A percentile compares a stretch with the other conserved stretches of the same genome.
Evolutionary conservation across 92 coral and sea anemone genomes (phyloP).

Genomic region (Bergia puertoricense): DNA sequence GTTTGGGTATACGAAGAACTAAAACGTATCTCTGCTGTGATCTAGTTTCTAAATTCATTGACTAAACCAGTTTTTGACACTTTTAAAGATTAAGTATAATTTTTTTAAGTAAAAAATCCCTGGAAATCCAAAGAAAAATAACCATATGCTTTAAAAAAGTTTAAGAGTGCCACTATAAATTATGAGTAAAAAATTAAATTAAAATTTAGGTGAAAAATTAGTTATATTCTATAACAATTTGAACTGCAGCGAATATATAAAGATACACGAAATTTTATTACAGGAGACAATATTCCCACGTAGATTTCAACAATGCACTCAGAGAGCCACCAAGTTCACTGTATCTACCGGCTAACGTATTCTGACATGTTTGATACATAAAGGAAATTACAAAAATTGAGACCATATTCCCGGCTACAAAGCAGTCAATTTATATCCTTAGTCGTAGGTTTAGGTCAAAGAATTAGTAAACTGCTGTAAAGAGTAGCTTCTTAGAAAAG

Average conservation of each 20-base stretch:
- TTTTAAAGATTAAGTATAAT: not conserved
- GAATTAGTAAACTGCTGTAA: not conserved
- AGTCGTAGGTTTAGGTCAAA: not conserved
- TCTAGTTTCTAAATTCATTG: not conserved
- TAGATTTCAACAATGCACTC: not conserved
- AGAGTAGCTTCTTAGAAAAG: not conserved
- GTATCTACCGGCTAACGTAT: not conserved
- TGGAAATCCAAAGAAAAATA: not conserved
- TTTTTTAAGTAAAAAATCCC: not conserved
- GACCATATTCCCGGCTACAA: not conserved
- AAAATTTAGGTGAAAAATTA: too few species aligned
- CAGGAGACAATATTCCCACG: not conserved
- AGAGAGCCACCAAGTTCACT: too few species aligned
- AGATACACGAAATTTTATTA: too few species aligned
- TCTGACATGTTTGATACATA: not conserved
- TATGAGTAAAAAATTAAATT: too few species aligned
- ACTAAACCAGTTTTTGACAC: not conserved
- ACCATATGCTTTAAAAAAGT: too few species aligned
- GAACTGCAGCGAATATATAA: too few species aligned
- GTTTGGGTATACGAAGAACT: not conserved
- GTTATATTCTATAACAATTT: too few species aligned
- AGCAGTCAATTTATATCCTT: not conserved
- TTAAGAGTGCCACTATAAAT: too few species aligned
- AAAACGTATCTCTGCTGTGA: not conserved
- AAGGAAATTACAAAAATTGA: not conserved